A percentile compares a stretch with the other conserved stretches of the same genome.
Conservation (phyloP, 2,888 invertebrate species). For the Gymnocheta viridis region DNA sequence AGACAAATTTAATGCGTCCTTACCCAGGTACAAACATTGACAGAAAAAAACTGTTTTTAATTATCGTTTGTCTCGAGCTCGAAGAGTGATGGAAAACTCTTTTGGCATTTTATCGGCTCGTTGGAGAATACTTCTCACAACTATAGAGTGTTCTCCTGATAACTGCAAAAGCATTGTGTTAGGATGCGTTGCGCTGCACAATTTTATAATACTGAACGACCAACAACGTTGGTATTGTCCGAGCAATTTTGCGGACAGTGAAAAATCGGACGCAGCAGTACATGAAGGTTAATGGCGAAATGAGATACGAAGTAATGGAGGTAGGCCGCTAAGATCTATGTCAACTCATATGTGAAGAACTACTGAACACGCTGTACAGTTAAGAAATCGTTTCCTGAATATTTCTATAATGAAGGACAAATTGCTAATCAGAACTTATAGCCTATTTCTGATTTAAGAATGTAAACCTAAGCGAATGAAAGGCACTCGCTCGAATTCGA, state of each 20-base stretch:
- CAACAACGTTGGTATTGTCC: slow-evolving; percentile 22
- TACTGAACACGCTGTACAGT: not conserved
- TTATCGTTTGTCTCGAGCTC: slow-evolving; percentile 2
- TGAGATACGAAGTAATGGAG: not conserved
- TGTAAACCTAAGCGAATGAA: too few species aligned
- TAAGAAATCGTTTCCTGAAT: not conserved
- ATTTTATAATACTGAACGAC: slow-evolving; percentile 20
- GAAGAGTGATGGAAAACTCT: slow-evolving; percentile 21
- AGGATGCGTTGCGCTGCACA: not conserved
- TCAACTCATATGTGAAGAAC: too few species aligned
- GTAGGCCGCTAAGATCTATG: not conserved
- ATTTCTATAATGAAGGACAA: not conserved
- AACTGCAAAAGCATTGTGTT: not conserved
- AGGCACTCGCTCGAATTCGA: too few species aligned
- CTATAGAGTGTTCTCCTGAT: slow-evolving; percentile 5
- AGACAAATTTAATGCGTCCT: slow-evolving; percentile 18
- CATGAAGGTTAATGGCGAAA: slow-evolving; percentile 14
- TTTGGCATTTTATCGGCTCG: slow-evolving; percentile 28
- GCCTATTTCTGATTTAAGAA: too few species aligned
- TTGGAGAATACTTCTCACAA: slow-evolving; percentile 18
- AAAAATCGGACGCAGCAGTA: too few species aligned
- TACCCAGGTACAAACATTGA: slow-evolving; percentile 7
- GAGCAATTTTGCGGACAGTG: not conserved
- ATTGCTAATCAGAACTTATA: not conserved
- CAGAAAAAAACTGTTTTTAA: slow-evolving; percentile 17